Percentiles rank a stretch among this genome's conserved stretches.
Evolutionary conservation across 2,797 vertebrate species (phyloP).

Genomic region (Atherinosoma microstoma): DNA sequence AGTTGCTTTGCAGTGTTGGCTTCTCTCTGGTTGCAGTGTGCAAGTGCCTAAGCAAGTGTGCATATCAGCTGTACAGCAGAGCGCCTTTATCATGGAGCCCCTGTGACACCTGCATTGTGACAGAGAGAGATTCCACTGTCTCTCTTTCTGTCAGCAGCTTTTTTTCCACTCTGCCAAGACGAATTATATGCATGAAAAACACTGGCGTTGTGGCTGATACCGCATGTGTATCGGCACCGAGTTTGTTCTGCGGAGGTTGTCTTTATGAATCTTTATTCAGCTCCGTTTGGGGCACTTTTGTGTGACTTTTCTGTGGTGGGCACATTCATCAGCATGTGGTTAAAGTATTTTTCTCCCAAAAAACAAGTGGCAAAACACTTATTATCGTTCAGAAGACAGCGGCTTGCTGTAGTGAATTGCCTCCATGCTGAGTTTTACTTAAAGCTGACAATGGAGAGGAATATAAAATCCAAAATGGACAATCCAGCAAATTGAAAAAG

Average conservation of each 20-base stretch:
- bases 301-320: background rate
- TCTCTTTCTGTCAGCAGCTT: slow-evolving; percentile 20
- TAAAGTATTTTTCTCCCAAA: slow-evolving; percentile 1
- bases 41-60: slow-evolving; percentile 2
- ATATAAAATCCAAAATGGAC: slow-evolving; percentile 8
- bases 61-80: slow-evolving; percentile 44
- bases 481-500: slow-evolving; percentile 1
- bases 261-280: background rate
- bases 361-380: slow-evolving; percentile 6
- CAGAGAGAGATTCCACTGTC: slow-evolving; percentile 26
- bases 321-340: slow-evolving; percentile 12
- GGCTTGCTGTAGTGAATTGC: slow-evolving; percentile 1
- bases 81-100: slow-evolving; percentile 44
- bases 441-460: slow-evolving; percentile 3
- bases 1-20: background rate
- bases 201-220: background rate
- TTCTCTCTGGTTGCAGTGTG: slow-evolving; percentile 1
- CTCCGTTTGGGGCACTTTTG: background rate
- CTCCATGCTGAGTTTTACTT: slow-evolving; percentile 8
- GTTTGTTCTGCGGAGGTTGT: background rate
- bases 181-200: slow-evolving; percentile 32
- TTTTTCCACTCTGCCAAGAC: slow-evolving; percentile 28
- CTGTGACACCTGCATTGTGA: slow-evolving; percentile 56
- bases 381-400: background rate
- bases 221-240: background rate